Conservation (phyloP, 2,888 invertebrate genomes). For the Macrostomum cliftonense region DNA sequence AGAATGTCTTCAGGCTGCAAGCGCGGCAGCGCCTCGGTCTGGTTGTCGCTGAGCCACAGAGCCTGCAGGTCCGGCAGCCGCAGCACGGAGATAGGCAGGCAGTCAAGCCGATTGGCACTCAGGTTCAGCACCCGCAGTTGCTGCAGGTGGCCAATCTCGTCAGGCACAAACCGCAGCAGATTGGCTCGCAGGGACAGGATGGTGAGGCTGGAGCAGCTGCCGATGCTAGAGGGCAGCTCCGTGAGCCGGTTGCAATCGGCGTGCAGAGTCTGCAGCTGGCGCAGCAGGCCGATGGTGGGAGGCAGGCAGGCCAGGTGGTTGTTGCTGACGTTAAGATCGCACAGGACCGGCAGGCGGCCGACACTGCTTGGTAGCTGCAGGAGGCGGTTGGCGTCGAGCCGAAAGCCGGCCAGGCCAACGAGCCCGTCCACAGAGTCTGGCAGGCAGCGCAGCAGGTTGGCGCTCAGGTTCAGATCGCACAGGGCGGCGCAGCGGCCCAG, state of each 20-base stretch:
- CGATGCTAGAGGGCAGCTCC: conserved; percentile 46
- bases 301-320: conserved; percentile 65
- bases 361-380: conserved; percentile 62
- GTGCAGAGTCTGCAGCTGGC: conserved; percentile 66
- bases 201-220: conserved; percentile 63
- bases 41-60: conserved; percentile 75
- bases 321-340: conserved; percentile 45
- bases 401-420: conserved; percentile 58
- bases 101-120: conserved; percentile 61
- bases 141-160: conserved; percentile 68
- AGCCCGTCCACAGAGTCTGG: conserved; percentile 45
- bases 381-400: conserved; percentile 68
- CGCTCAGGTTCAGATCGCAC: conserved; percentile 49
- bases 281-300: conserved; percentile 61
- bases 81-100: conserved; percentile 66
- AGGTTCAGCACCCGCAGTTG: conserved; percentile 66
- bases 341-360: conserved; percentile 53
- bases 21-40: conserved; percentile 69
- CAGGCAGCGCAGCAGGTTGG: conserved; percentile 49
- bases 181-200: conserved; percentile 66
- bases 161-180: conserved; percentile 58
- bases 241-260: conserved; percentile 60
- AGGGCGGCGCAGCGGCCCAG: conserved; percentile 57
- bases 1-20: conserved; percentile 66
- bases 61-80: conserved; percentile 51